phyloP scores from a whole-genome alignment of 2,113 vertebrate species.

The Noturus placidus region DNA sequence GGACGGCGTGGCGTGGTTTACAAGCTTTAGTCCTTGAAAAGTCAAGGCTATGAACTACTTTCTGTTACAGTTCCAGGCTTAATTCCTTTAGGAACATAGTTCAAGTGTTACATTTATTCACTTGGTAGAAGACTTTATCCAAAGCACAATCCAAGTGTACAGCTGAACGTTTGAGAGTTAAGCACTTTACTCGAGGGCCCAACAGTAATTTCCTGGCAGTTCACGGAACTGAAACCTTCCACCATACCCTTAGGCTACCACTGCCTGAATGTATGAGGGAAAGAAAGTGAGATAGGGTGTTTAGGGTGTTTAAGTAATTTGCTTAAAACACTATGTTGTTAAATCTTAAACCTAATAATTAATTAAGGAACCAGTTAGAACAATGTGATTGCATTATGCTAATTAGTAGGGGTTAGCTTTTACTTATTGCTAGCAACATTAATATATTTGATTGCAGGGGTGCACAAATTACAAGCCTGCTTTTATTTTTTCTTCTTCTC shows the following conservation, averaged over 20 bases:
- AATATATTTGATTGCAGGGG: background rate
- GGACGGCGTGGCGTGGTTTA: too few relatives aligned
- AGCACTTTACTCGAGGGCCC: background rate
- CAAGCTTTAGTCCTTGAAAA: background rate
- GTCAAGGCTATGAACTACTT: background rate
- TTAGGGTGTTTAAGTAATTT: background rate
- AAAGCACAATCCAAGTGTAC: background rate
- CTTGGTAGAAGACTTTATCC: background rate
- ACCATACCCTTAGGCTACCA: background rate
- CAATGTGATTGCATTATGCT: background rate
- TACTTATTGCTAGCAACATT: background rate
- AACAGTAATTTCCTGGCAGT: background rate
- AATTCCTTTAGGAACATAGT: background rate
- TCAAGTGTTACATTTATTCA: background rate
- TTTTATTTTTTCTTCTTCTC: background rate
- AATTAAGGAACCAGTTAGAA: background rate
- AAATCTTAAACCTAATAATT: background rate
- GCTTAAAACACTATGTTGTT: background rate
- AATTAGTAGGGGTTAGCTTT: background rate
- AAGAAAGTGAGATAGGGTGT: background rate
- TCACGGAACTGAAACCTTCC: background rate
- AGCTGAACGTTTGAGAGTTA: background rate
- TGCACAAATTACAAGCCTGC: background rate
- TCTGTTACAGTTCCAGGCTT: background rate
- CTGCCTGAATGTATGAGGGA: background rate